phyloP scores from a whole-genome alignment of 2,113 vertebrate genomes.

The Girardinichthys multiradiatus region DNA sequence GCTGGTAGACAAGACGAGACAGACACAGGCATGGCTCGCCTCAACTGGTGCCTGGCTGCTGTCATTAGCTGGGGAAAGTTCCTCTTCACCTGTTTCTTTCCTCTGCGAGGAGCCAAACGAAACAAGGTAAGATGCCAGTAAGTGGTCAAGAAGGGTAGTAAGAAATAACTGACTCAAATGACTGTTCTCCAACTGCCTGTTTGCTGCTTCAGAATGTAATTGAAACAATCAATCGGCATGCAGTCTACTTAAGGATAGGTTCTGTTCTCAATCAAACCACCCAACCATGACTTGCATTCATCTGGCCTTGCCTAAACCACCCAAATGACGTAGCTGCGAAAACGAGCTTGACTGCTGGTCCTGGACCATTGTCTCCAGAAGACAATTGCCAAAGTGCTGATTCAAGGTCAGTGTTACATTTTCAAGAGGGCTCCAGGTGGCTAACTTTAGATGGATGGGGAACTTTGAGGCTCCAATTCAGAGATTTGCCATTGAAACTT shows the following conservation, averaged over 20 bases:
- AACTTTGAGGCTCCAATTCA: constrained; percentile 22
- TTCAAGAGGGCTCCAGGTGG: constrained; percentile 49
- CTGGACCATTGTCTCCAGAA: constrained; percentile 44
- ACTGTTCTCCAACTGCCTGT: constrained; percentile 16
- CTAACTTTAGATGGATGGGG: constrained; percentile 28
- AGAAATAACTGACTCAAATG: constrained; percentile 32
- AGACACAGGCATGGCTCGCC: constrained; percentile 82
- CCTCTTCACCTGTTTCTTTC: constrained; percentile 87
- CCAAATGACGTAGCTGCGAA: constrained; percentile 59
- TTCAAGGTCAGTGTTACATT: constrained; percentile 76
- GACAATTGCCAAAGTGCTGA: constrained; percentile 36
- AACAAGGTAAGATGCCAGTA: constrained; percentile 78
- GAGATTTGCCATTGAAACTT: constrained; percentile 9
- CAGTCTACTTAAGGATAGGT: constrained; percentile 28
- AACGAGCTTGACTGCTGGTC: constrained; percentile 25
- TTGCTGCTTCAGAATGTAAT: constrained; percentile 7
- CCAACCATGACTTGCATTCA: constrained; percentile 26
- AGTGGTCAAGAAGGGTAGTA: not conserved
- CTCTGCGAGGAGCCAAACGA: constrained; percentile 78
- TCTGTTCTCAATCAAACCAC: constrained; percentile 13
- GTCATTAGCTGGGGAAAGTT: constrained; percentile 90
- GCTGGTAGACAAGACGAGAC: constrained; percentile 69
- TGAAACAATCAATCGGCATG: constrained; percentile 33
- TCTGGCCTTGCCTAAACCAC: constrained; percentile 31
- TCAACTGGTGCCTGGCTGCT: constrained; percentile 88